phyloP scores from a whole-genome alignment of 2,888 invertebrate species.

The Polydrusus tereticollis region DNA sequence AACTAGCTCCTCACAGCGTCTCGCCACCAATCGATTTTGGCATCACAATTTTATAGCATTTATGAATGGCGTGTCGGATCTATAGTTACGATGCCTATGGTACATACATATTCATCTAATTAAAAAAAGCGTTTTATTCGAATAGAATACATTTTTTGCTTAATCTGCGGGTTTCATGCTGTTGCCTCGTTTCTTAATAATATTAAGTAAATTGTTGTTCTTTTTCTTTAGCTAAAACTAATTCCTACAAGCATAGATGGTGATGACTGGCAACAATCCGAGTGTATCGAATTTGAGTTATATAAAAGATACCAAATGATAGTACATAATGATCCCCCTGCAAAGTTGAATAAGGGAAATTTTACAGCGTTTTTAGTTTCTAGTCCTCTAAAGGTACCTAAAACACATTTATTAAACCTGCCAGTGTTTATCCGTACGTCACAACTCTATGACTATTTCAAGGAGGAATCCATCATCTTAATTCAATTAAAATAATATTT shows the following conservation, averaged over 20 bases:
- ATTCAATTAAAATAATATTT: too few relatives aligned
- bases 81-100: too few relatives aligned
- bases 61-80: too few relatives aligned
- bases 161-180: too few relatives aligned
- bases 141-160: too few relatives aligned
- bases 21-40: too few relatives aligned
- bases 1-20: too few relatives aligned
- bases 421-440: neutral
- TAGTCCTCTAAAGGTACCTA: conserved; percentile 79
- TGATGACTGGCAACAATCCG: conserved; percentile 62
- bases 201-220: conserved; percentile 59
- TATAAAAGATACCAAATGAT: conserved; percentile 88
- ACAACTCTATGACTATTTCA: neutral
- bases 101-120: too few relatives aligned
- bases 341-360: conserved; percentile 79
- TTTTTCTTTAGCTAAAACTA: conserved; percentile 76
- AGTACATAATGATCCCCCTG: conserved; percentile 85
- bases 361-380: conserved; percentile 88
- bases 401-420: neutral
- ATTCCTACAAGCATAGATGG: conserved; percentile 71
- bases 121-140: too few relatives aligned
- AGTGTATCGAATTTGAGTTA: conserved; percentile 73
- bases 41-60: too few relatives aligned
- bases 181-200: too few relatives aligned
- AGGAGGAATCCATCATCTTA: too few relatives aligned